Evolutionary conservation across 2,888 invertebrate species (phyloP).

Genomic region (Parnassius apollo): DNA sequence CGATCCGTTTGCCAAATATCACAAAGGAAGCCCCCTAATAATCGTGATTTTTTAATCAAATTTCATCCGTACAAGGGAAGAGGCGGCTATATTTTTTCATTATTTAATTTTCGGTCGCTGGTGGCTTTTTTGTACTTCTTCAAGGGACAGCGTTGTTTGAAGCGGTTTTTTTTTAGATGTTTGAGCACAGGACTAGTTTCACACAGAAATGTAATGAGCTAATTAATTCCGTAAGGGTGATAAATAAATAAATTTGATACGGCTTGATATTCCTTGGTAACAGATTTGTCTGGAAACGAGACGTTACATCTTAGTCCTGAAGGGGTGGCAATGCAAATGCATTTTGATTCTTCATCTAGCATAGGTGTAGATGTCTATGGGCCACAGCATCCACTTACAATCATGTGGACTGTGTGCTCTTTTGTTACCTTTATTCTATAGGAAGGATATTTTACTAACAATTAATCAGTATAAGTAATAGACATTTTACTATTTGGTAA

Average conservation of each 20-base stretch:
- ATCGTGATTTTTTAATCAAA: conserved; percentile 83
- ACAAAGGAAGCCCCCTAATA: conserved; percentile 73
- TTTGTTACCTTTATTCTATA: no score
- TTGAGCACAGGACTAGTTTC: conserved; percentile 42
- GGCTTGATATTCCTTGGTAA: not conserved
- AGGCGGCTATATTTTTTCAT: conserved; percentile 80
- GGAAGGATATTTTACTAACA: no score
- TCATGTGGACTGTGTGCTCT: no score
- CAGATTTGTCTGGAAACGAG: no score
- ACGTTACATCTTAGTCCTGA: no score
- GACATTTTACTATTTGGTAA: no score
- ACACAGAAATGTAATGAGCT: conserved; percentile 43
- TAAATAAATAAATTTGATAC: not conserved
- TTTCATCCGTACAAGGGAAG: conserved; percentile 80
- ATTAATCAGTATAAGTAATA: no score
- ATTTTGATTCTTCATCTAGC: no score
- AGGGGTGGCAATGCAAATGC: no score
- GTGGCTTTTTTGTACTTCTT: conserved; percentile 70
- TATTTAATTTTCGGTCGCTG: conserved; percentile 78
- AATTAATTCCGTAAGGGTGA: not conserved
- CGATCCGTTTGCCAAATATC: conserved; percentile 52
- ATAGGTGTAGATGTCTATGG: no score
- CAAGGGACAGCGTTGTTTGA: conserved; percentile 73
- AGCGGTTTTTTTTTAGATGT: conserved; percentile 60
- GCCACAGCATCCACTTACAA: no score